These are phyloP conservation scores for Columba guinea DNA, from an alignment of 2,797 vertebrate genomes.

Conservation along the genomic window DNA sequence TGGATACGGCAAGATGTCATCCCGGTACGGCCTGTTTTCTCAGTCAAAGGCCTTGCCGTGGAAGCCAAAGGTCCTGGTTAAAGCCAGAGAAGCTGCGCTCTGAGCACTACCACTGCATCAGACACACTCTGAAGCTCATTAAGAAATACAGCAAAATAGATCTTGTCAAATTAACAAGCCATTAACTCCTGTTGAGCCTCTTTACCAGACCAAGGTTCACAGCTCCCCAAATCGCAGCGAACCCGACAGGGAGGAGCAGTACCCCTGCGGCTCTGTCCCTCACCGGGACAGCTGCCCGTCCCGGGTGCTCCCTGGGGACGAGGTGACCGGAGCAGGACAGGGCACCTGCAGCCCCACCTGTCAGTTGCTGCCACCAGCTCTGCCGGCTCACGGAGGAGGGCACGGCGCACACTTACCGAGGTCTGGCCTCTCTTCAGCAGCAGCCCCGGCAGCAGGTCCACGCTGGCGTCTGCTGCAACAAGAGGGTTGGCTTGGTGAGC, in stretches of 20 bases:
- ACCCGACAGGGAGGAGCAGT: not conserved
- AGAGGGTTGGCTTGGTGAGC: constrained; percentile 1
- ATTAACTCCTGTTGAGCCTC: not conserved
- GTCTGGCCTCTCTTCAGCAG: constrained; percentile 89
- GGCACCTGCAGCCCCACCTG: rapidly evolving
- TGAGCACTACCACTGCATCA: not conserved
- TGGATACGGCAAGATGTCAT: not conserved
- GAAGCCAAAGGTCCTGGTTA: not conserved
- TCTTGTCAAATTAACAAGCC: not conserved
- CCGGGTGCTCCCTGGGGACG: rapidly evolving
- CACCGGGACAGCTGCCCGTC: rapidly evolving
- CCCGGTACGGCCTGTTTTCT: not conserved
- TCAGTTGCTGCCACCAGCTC: not conserved
- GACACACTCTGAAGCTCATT: not conserved
- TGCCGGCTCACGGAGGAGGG: not conserved
- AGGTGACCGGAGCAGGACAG: not conserved
- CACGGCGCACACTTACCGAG: constrained; percentile 78
- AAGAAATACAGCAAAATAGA: not conserved
- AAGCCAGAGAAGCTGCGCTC: not conserved
- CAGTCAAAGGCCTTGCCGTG: not conserved
- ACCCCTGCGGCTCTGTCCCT: not conserved
- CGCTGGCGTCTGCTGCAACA: constrained; percentile 69
- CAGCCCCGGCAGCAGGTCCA: constrained; percentile 74
- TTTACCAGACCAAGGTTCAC: not conserved
- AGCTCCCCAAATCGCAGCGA: not conserved